A percentile compares a stretch with the other conserved stretches of the same genome.
These are phyloP conservation scores for Poecilobothrus nobilitatus DNA, from an alignment of 2,888 invertebrate species.

Conservation along the genomic window DNA sequence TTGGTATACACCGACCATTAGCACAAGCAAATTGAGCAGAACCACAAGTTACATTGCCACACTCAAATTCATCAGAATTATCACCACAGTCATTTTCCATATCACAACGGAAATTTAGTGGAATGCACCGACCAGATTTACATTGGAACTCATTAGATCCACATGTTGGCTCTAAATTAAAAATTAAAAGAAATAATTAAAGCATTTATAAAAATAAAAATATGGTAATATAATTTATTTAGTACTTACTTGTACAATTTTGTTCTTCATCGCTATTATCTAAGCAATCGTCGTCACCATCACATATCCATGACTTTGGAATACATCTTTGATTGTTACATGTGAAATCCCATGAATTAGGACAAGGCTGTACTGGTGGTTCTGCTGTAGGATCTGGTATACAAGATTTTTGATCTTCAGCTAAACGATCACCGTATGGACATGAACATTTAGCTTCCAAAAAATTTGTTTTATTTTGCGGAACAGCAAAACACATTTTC, in stretches of 20 bases:
- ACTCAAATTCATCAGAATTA: conserved; percentile 87
- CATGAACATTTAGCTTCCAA: conserved; percentile 74
- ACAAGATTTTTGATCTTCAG: conserved; percentile 61
- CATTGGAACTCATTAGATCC: conserved; percentile 87
- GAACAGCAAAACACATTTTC: conserved; percentile 90
- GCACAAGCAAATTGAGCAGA: conserved; percentile 86
- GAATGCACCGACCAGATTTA: conserved; percentile 85
- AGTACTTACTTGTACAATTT: conserved; percentile 77
- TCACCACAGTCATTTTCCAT: conserved; percentile 85
- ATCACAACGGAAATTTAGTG: conserved; percentile 87
- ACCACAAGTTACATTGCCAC: conserved; percentile 86
- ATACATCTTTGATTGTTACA: conserved; percentile 88
- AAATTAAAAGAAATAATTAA: background rate
- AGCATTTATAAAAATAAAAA: background rate
- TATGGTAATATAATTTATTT: too few species aligned
- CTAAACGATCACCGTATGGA: conserved; percentile 82
- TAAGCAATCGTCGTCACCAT: conserved; percentile 91
- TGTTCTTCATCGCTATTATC: conserved; percentile 93
- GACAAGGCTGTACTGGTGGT: conserved; percentile 80
- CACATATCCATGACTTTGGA: conserved; percentile 90
- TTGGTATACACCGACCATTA: conserved; percentile 85
- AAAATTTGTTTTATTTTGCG: conserved; percentile 45
- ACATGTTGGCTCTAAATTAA: conserved; percentile 71
- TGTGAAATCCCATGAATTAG: conserved; percentile 87
- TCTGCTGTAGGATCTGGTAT: conserved; percentile 74